A percentile compares a stretch with the other conserved stretches of the same genome.
Evolutionary conservation across 92 coral and sea anemone species (phyloP).

Genomic region (Virgularia gustaviana): DNA sequence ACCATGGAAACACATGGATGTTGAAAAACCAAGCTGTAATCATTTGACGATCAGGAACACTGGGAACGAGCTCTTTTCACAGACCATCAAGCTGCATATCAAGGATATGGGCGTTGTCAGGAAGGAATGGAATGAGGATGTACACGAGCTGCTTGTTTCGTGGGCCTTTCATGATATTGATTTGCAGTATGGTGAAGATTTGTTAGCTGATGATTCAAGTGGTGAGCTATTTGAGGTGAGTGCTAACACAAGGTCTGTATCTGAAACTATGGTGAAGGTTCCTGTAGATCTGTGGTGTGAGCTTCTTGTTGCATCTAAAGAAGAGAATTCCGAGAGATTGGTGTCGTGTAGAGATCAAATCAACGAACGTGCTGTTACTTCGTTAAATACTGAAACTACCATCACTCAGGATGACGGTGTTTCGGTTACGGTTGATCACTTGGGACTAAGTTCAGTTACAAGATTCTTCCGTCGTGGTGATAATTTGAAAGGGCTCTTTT

Average conservation of each 20-base stretch:
- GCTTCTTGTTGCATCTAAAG: conserved; percentile 2
- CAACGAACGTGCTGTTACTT: conserved; percentile 12
- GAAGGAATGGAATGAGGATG: conserved; percentile 15
- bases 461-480: conserved; percentile 61
- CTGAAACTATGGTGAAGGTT: neutral
- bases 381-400: neutral
- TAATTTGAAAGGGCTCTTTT: conserved; percentile 48
- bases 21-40: neutral
- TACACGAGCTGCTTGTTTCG: neutral
- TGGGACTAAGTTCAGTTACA: conserved; percentile 24
- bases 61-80: neutral
- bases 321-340: neutral
- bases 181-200: neutral
- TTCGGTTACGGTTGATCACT: neutral
- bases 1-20: conserved; percentile 18
- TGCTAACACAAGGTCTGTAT: too few relatives aligned
- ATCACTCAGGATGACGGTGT: neutral
- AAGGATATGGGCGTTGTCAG: conserved; percentile 5
- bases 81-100: neutral
- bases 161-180: conserved; percentile 22
- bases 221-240: too few relatives aligned
- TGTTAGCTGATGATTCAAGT: neutral
- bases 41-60: neutral
- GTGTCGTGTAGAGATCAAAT: conserved; percentile 11
- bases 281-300: conserved; percentile 28